A percentile compares a stretch with the other conserved stretches of the same genome.
Evolutionary conservation across 1,140 invertebrate genomes (phyloP).

Genomic region (Drosophila ironensis): DNA sequence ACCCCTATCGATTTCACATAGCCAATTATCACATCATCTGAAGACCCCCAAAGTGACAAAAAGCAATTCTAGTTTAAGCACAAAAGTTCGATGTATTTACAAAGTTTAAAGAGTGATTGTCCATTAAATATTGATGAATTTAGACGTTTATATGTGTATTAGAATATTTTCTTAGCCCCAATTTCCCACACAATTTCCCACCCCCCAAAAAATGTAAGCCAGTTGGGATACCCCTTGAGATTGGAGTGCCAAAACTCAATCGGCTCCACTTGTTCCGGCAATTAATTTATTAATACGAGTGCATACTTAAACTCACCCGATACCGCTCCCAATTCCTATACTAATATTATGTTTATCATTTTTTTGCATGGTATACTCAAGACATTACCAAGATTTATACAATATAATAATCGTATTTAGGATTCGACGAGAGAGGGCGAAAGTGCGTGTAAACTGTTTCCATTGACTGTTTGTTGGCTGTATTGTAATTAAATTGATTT

Average conservation of each 20-base stretch:
- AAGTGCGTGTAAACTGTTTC: constrained; percentile 29
- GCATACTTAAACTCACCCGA: not conserved
- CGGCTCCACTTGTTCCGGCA: not conserved
- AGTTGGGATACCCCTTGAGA: constrained; percentile 8
- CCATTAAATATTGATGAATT: not conserved
- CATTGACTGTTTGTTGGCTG: constrained; percentile 20
- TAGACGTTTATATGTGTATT: not conserved
- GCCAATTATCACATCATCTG: too few relatives aligned
- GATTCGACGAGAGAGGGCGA: not conserved
- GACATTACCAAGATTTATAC: constrained; percentile 4
- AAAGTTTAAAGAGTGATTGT: not conserved
- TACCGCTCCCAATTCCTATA: too few relatives aligned
- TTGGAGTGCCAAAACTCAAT: not conserved
- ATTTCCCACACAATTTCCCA: too few relatives aligned
- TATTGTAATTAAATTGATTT: constrained; percentile 59
- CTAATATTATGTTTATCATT: too few relatives aligned
- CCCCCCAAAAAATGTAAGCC: not conserved
- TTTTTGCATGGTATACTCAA: not conserved
- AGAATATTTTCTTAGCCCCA: not conserved
- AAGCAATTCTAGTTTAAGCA: not conserved
- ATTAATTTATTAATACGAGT: constrained; percentile 24
- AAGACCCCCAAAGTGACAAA: not conserved
- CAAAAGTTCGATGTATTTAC: not conserved
- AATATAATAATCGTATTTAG: constrained; percentile 10
- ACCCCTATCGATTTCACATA: too few relatives aligned